Evolutionary conservation across 1,140 invertebrate species (phyloP), one percentile per base, ranked within the genome.

Genomic region (Aporrectodea caliginosa): DNA sequence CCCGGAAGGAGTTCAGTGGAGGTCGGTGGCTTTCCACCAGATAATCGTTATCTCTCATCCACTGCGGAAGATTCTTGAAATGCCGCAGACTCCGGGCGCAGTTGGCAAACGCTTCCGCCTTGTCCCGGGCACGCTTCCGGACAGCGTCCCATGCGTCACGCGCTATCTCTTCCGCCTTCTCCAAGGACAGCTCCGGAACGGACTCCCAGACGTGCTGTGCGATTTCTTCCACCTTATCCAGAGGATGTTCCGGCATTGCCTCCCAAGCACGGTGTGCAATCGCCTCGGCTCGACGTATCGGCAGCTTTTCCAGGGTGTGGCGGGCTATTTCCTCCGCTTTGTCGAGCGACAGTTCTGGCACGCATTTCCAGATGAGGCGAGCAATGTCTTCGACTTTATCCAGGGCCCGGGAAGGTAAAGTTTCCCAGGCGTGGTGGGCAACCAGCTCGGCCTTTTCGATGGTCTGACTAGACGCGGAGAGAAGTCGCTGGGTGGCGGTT

Each of bases 31-130:
- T 96, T 83, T 93, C 92, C 84, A 95, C 93, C 69, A 99, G 90
- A 87, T 95, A 99, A 88, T 99, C 97, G 89, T 99, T 99, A 89
- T 99, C 98, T 90, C 98, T 95, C 6, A 99, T 90, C 97, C 97
- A 99, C 84, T 93, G 92, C 33, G 98, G 98, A 27, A 93, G 84
- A 34, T 87, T 84, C 69, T 88, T 84, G 80, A 90, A 90, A 76
- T 89, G 87, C 0, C 87, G 86, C 0, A 87, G 86, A 6, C 84
- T 81, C 88, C 87, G 89, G 6, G 87, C 88, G 22, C 43, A 58
- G 22, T 70, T 78, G 1, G 69, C 58, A 33, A 78, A 78, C 68
- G 30, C 77, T 29, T 72, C 58, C 29, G 31, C 77, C 32, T 78
- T 70, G n/a, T 78, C 68, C 30, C 32, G 70, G 31, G 69, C 68